Percentiles rank a stretch among this genome's conserved stretches.
Evolutionary conservation across 2,113 vertebrate species (phyloP).

Genomic region (Cheilinus undulatus): DNA sequence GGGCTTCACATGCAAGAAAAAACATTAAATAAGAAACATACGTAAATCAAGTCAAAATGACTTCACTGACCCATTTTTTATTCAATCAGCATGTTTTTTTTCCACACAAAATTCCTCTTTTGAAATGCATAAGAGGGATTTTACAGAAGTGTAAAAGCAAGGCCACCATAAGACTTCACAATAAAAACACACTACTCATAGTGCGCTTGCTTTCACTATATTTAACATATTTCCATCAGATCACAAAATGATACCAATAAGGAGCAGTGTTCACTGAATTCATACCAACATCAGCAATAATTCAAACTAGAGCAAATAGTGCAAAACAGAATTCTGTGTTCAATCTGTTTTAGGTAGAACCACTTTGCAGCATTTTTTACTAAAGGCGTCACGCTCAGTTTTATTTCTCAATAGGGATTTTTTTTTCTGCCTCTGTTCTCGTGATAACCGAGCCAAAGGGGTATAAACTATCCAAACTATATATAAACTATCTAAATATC

Average conservation of each 20-base stretch:
- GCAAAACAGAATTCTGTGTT: too few relatives aligned
- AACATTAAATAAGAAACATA: not conserved
- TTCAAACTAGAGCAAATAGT: not conserved
- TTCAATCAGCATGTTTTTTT: not conserved
- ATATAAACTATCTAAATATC: too few relatives aligned
- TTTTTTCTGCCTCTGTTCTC: too few relatives aligned
- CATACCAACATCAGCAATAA: not conserved
- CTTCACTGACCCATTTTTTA: slow-evolving; percentile 10
- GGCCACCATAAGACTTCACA: not conserved
- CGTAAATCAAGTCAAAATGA: not conserved
- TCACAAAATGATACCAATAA: not conserved
- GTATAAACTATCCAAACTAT: too few relatives aligned
- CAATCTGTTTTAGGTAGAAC: not conserved
- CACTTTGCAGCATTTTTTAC: not conserved
- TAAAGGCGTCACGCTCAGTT: not conserved
- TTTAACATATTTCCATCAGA: not conserved
- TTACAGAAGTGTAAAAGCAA: slow-evolving; percentile 1
- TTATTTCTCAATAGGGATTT: not conserved
- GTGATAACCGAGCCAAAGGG: too few relatives aligned
- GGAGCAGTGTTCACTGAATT: not conserved
- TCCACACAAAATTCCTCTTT: not conserved
- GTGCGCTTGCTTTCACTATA: not conserved
- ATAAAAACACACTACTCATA: not conserved
- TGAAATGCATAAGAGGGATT: not conserved
- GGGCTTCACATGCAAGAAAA: not conserved